phyloP scores from a whole-genome alignment of 2,888 invertebrate genomes.

The Gari tellinella region DNA sequence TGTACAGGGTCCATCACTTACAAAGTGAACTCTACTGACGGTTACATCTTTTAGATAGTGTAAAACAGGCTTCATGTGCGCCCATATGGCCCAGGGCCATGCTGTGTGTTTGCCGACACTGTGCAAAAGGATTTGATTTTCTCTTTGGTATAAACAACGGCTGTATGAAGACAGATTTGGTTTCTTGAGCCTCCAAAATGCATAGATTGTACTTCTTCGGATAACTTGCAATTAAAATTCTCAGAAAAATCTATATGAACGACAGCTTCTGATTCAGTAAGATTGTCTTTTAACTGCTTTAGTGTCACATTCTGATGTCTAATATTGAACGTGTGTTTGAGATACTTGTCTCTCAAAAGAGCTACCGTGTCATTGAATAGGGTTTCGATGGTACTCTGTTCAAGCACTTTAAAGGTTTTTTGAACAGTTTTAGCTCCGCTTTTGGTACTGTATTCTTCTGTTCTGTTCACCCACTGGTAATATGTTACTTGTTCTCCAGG shows the following conservation, averaged over 20 bases:
- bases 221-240: slow-evolving; percentile 6
- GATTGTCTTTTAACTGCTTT: too few relatives aligned
- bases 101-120: slow-evolving; percentile 1
- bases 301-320: too few relatives aligned
- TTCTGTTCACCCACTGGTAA: too few relatives aligned
- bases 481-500: too few relatives aligned
- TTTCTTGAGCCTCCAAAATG: slow-evolving; percentile 3
- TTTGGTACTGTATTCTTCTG: too few relatives aligned
- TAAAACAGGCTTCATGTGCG: slow-evolving; percentile 4
- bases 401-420: too few relatives aligned
- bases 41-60: background rate
- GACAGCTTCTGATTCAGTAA: background rate
- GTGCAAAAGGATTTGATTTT: background rate
- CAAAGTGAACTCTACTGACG: background rate
- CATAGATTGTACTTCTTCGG: background rate
- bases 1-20: slow-evolving; percentile 9
- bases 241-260: slow-evolving; percentile 12
- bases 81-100: slow-evolving; percentile 9
- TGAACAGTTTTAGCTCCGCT: too few relatives aligned
- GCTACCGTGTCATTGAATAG: too few relatives aligned
- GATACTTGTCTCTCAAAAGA: too few relatives aligned
- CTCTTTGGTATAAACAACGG: background rate
- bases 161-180: slow-evolving; percentile 12
- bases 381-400: too few relatives aligned
- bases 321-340: too few relatives aligned